Evolutionary conservation across 1,140 invertebrate genomes (phyloP).

Genomic region (Drosophila melanica): DNA sequence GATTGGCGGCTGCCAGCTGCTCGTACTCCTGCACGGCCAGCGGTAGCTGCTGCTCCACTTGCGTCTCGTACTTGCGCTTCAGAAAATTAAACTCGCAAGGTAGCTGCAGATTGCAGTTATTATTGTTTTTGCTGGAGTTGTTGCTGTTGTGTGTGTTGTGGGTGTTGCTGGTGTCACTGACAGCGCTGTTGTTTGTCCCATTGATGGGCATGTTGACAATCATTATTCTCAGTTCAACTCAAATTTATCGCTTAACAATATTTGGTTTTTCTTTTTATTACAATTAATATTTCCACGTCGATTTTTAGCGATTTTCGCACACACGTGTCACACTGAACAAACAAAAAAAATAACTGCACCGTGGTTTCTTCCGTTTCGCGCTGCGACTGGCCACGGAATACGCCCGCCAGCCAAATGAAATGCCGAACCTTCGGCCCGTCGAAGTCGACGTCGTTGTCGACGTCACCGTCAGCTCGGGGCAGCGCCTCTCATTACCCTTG

Average conservation of each 20-base stretch:
- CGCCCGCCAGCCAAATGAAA: conserved; percentile 1
- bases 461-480: neutral
- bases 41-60: conserved; percentile 21
- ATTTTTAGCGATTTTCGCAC: conserved; percentile 1
- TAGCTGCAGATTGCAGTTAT: conserved; percentile 3
- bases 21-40: conserved; percentile 22
- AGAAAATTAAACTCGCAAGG: conserved; percentile 62
- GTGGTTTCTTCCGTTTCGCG: conserved; percentile 55
- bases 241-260: neutral
- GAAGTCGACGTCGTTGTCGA: too few relatives aligned
- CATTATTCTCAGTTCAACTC: conserved; percentile 30
- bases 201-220: conserved; percentile 75
- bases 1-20: conserved; percentile 45
- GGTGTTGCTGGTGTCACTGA: conserved; percentile 7
- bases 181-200: conserved; percentile 38
- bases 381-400: conserved; percentile 75
- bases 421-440: conserved; percentile 10
- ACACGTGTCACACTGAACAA: conserved; percentile 40
- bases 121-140: conserved; percentile 26
- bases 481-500: conserved; percentile 53
- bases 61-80: conserved; percentile 63
- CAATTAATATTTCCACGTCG: neutral
- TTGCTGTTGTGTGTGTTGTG: conserved; percentile 23
- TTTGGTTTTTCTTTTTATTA: conserved; percentile 1
- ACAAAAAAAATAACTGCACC: conserved; percentile 43